These are phyloP conservation scores for Anthophora plumipes DNA, from an alignment of 2,888 invertebrate genomes.

Conservation along the genomic window DNA sequence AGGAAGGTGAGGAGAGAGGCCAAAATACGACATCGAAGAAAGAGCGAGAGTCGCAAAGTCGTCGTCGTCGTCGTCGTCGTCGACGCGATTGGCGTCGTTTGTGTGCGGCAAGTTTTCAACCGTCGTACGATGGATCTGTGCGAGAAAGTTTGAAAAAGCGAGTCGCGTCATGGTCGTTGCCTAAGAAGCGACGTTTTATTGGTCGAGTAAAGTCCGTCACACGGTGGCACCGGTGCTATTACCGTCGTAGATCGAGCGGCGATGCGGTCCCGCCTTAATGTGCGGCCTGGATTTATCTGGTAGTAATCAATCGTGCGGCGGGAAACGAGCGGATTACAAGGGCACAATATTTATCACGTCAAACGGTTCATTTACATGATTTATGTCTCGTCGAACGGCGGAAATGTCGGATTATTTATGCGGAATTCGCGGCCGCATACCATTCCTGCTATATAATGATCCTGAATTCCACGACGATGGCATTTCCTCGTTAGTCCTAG, in stretches of 20 bases:
- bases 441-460: constrained; percentile 50
- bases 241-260: constrained; percentile 46
- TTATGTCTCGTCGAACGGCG: constrained; percentile 78
- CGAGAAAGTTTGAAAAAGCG: constrained; percentile 80
- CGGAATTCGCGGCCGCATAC: constrained; percentile 62
- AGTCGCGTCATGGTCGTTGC: constrained; percentile 74
- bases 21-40: constrained; percentile 40
- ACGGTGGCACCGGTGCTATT: constrained; percentile 24
- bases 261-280: constrained; percentile 78
- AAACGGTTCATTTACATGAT: constrained; percentile 83
- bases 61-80: constrained; percentile 33
- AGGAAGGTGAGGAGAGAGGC: background rate
- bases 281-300: constrained; percentile 82
- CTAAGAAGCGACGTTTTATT: constrained; percentile 81
- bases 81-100: constrained; percentile 72
- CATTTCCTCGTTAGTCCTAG: constrained; percentile 51
- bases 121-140: constrained; percentile 73
- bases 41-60: constrained; percentile 59
- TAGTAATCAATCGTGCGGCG: constrained; percentile 82
- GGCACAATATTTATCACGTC: constrained; percentile 83
- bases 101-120: constrained; percentile 73
- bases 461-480: constrained; percentile 58
- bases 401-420: constrained; percentile 76
- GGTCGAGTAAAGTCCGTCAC: constrained; percentile 76
- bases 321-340: constrained; percentile 74